Evolutionary conservation across 2,888 invertebrate species (phyloP).

Genomic region (Trypoxylon attenuatum): DNA sequence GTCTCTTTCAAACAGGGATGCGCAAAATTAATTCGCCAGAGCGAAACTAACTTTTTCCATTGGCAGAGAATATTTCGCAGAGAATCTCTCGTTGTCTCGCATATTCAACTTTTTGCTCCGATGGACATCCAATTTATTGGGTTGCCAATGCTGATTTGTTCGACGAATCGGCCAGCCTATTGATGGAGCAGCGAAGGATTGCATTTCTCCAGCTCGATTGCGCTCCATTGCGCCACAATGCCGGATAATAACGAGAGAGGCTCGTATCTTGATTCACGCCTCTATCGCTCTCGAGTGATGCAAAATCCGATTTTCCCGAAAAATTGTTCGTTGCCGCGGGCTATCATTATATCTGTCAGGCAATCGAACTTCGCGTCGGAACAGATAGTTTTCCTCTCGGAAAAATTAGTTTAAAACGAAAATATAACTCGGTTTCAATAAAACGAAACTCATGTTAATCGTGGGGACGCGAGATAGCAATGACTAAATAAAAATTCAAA

Average conservation of each 20-base stretch:
- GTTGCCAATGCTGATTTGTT: background rate
- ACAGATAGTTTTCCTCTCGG: no score
- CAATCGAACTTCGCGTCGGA: no score
- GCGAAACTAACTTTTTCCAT: slow-evolving; percentile 1
- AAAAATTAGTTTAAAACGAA: no score
- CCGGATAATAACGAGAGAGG: background rate
- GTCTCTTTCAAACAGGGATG: slow-evolving; percentile 15
- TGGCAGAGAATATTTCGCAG: background rate
- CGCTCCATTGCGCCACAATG: background rate
- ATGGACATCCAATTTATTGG: slow-evolving; percentile 11
- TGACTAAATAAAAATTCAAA: no score
- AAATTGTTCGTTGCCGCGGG: no score
- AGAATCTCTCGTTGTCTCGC: background rate
- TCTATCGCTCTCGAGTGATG: no score
- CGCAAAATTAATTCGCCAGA: slow-evolving; percentile 39
- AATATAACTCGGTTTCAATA: no score
- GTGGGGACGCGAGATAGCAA: no score
- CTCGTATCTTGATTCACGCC: background rate
- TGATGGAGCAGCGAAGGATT: background rate
- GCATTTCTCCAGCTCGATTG: background rate
- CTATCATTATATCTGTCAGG: no score
- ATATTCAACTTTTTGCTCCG: slow-evolving; percentile 2
- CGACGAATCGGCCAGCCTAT: background rate
- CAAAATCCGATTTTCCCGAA: no score
- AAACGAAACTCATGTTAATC: no score